Evolutionary conservation across 2,113 vertebrate genomes (phyloP).

Genomic region (Corythornis vintsioides): DNA sequence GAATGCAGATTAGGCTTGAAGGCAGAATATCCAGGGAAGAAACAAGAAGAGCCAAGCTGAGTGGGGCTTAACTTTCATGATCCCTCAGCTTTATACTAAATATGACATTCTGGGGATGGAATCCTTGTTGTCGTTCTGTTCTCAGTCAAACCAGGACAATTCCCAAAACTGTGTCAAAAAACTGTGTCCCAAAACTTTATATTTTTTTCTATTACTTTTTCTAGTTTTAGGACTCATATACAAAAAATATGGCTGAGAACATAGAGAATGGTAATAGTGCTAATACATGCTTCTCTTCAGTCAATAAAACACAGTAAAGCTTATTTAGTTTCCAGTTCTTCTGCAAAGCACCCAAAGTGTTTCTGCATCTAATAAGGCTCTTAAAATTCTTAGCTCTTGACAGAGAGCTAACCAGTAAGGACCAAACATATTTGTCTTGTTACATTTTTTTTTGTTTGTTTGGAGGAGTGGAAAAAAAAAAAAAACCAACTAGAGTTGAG

Average conservation of each 20-base stretch:
- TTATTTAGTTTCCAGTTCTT: background rate
- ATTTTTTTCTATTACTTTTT: background rate
- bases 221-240: background rate
- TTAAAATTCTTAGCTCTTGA: background rate
- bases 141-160: too few species aligned
- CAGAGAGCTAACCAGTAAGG: background rate
- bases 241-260: background rate
- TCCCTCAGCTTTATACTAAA: too few species aligned
- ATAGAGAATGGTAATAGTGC: background rate
- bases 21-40: too few species aligned
- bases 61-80: too few species aligned
- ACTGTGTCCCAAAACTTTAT: background rate
- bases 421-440: background rate
- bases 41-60: too few species aligned
- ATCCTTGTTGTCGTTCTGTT: too few species aligned
- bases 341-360: background rate
- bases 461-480: background rate
- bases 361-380: background rate
- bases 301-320: background rate
- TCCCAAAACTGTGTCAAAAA: background rate
- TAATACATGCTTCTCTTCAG: background rate
- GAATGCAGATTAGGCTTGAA: too few species aligned
- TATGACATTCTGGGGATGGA: too few species aligned
- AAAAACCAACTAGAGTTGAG: background rate
- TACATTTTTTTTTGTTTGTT: background rate